Percentiles rank a stretch among this genome's conserved stretches.
These are phyloP conservation scores for Notocelia uddmanniana DNA, from an alignment of 2,888 invertebrate species.

Conservation along the genomic window DNA sequence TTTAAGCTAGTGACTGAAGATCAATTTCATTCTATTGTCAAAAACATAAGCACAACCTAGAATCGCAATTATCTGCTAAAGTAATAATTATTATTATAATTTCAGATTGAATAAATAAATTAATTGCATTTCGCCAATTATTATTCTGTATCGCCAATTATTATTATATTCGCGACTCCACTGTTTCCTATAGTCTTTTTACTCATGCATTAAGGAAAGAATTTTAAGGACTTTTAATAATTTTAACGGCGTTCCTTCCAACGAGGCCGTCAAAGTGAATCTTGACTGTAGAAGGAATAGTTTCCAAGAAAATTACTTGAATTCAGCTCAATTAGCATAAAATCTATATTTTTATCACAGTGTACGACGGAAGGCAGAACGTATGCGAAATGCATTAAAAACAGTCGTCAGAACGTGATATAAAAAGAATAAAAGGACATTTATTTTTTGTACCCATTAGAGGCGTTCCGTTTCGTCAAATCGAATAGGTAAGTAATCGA, in stretches of 20 bases:
- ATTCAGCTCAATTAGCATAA: constrained; percentile 26
- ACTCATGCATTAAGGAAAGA: constrained; percentile 39
- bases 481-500: too few relatives aligned
- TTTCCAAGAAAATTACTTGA: constrained; percentile 22
- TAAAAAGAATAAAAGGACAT: too few relatives aligned
- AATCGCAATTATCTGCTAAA: too few relatives aligned
- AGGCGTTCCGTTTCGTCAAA: too few relatives aligned
- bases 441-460: too few relatives aligned
- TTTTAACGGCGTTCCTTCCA: constrained; percentile 41
- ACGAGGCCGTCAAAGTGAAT: constrained; percentile 32
- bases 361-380: constrained; percentile 1
- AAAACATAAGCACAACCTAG: too few relatives aligned
- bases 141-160: neutral
- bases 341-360: constrained; percentile 27
- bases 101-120: neutral
- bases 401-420: neutral
- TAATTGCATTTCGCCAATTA: neutral
- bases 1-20: too few relatives aligned
- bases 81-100: too few relatives aligned
- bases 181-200: constrained; percentile 31
- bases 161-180: constrained; percentile 15
- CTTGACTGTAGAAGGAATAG: constrained; percentile 12
- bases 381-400: neutral
- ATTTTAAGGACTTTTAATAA: constrained; percentile 46
- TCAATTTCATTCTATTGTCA: too few relatives aligned